Base-by-base conservation (phyloP, 1,140 invertebrate genomes). In the Ericerus pela region DNA sequence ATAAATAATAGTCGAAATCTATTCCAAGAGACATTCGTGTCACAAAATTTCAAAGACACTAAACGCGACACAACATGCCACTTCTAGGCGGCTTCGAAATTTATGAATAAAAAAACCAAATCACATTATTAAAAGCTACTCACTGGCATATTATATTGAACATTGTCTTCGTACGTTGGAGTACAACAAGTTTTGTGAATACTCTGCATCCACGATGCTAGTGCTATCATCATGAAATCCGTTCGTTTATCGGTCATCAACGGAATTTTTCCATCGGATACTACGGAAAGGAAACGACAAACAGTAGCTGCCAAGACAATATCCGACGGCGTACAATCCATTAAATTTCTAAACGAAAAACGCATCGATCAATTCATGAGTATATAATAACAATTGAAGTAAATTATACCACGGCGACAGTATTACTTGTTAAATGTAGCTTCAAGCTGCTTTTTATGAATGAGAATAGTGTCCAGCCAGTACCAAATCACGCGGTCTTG, bases 151-250 rank as follows among this genome's bases (percentile, higher is more conserved):
- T 47, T 47, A 47, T 47, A 47, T 24, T 47, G 20, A 47, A 24
- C 20, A 47, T 47, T 20, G 4, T 47, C 41, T 47, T 47, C 41
- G 41, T 47, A 47, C 41, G 41, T 3, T 10, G 41, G 20, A 14
- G 8, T 47, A 14, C 41, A 24, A 47, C 41, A 47, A 20, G 41
- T 47, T 24, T 47, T 47, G 18, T 47, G 41, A 22, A 47, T 47
- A 47, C 41, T 47, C 41, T 47, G 41, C 41, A 47, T 47, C 41
- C 41, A 47, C 41, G 41, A 47, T 20, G 41, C 41, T 22, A 47
- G 26, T 4, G 41, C 41, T 20, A 47, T 47, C 41, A 47, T 47
- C 41, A 47, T 47, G 41, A 47, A 47, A 47, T 47, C 41, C 10
- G 41, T 47, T 47, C 41, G 2, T 47, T 47, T 47, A 47, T 47